Conservation (phyloP, 2,113 vertebrate genomes). For the Sander lucioperca region DNA sequence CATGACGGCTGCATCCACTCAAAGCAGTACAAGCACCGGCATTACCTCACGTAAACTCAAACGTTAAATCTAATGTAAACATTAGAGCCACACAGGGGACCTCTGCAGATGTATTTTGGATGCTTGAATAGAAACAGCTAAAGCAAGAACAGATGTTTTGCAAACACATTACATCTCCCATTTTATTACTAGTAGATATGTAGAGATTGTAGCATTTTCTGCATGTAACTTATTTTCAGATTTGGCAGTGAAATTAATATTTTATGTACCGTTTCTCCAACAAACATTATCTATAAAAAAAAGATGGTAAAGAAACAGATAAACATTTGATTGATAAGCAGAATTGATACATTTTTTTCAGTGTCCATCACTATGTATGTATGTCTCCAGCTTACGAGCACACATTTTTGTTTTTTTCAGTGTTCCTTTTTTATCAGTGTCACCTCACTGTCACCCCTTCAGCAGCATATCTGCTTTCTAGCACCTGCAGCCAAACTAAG, state of each 20-base stretch:
- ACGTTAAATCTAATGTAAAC: slow-evolving; percentile 34
- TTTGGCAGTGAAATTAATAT: not conserved
- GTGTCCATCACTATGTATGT: not conserved
- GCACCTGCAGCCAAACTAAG: slow-evolving; percentile 36
- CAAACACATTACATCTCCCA: not conserved
- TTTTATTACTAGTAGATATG: not conserved
- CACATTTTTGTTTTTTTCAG: not conserved
- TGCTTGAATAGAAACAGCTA: slow-evolving; percentile 3
- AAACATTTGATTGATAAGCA: not conserved
- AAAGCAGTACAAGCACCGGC: slow-evolving; percentile 5
- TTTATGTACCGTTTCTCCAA: not conserved
- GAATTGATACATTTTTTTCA: not conserved
- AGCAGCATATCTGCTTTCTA: slow-evolving; percentile 54
- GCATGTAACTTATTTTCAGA: not conserved
- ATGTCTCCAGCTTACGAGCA: not conserved
- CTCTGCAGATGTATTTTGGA: slow-evolving; percentile 2
- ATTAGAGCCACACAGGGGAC: not conserved
- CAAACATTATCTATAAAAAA: not conserved
- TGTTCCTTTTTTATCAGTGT: slow-evolving; percentile 8
- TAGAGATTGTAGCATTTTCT: not conserved
- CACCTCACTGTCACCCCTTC: not conserved
- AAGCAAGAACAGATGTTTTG: slow-evolving; percentile 23
- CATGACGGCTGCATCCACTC: not conserved
- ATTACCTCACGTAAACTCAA: not conserved
- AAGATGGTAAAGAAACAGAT: not conserved